Percentiles rank a stretch among this genome's conserved stretches.
Conservation (phyloP, 2,888 invertebrate species). For the Theretra japonica region DNA sequence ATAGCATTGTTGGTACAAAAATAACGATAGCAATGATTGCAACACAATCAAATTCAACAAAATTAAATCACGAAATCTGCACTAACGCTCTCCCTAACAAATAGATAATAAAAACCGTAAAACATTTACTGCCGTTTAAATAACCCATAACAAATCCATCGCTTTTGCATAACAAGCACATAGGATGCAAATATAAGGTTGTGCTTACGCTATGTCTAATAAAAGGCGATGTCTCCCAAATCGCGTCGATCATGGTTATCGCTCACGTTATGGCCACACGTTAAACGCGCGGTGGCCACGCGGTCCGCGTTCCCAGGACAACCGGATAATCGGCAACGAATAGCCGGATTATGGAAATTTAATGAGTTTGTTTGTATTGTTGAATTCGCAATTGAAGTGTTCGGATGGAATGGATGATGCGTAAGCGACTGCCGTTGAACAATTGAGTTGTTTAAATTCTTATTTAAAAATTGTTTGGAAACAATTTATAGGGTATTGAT, state of each 20-base stretch:
- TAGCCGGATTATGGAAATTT: constrained; percentile 19
- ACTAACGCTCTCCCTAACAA: constrained; percentile 5
- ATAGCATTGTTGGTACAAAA: not conserved
- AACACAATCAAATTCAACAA: not conserved
- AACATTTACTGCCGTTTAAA: constrained; percentile 24
- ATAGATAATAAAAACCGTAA: constrained; percentile 11
- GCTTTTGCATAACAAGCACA: not conserved
- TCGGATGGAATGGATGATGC: not conserved
- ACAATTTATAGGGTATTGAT: no score
- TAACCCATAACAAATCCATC: constrained; percentile 13
- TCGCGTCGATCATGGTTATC: constrained; percentile 14
- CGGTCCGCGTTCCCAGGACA: not conserved
- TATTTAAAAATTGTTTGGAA: not conserved
- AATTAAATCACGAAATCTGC: not conserved
- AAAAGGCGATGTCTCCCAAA: not conserved
- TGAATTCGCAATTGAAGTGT: not conserved
- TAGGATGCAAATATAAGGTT: constrained; percentile 24
- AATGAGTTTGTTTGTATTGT: constrained; percentile 24
- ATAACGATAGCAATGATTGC: no score
- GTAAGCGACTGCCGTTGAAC: not conserved
- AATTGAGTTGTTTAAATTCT: not conserved
- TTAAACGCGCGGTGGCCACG: constrained; percentile 6
- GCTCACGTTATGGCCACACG: constrained; percentile 22
- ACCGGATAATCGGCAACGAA: constrained; percentile 8
- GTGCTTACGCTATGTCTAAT: constrained; percentile 13